phyloP scores from a whole-genome alignment of 2,797 vertebrate species.

The Notamacropus eugenii region DNA sequence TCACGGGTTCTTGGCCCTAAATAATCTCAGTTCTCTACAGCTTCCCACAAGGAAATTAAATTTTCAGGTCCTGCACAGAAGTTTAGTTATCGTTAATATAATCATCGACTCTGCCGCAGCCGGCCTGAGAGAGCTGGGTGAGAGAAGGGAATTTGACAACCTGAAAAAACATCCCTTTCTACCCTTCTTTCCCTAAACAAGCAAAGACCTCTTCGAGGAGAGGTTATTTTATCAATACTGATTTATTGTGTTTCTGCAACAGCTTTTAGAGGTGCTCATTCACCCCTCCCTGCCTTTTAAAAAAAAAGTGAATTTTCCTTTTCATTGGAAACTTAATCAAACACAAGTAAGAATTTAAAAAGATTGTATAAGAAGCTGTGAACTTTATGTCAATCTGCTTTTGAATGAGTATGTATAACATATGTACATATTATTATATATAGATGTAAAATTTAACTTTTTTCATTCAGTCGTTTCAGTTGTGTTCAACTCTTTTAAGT shows the following conservation, averaged over 20 bases:
- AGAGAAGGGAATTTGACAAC: slow-evolving; percentile 14
- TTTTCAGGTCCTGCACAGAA: slow-evolving; percentile 63
- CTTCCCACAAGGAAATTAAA: slow-evolving; percentile 77
- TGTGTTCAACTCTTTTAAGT: not conserved
- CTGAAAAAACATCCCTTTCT: slow-evolving; percentile 12
- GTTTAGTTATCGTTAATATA: slow-evolving; percentile 67
- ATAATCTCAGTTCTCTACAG: slow-evolving; percentile 69
- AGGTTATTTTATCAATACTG: not conserved
- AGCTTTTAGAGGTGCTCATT: not conserved
- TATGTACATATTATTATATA: not conserved
- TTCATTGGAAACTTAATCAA: not conserved
- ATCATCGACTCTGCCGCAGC: slow-evolving; percentile 57
- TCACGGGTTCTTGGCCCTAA: slow-evolving; percentile 62
- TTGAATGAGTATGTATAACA: not conserved
- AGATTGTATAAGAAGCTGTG: not conserved
- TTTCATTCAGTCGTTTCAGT: not conserved
- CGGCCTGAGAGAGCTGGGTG: not conserved
- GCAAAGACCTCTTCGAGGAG: not conserved
- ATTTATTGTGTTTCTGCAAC: not conserved
- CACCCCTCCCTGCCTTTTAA: not conserved
- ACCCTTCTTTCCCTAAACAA: not conserved
- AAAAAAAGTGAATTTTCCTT: not conserved
- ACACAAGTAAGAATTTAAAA: not conserved
- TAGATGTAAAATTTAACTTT: not conserved
- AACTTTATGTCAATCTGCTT: not conserved